phyloP scores from a whole-genome alignment of 2,888 invertebrate species.

The Ophonus ardosiacus region DNA sequence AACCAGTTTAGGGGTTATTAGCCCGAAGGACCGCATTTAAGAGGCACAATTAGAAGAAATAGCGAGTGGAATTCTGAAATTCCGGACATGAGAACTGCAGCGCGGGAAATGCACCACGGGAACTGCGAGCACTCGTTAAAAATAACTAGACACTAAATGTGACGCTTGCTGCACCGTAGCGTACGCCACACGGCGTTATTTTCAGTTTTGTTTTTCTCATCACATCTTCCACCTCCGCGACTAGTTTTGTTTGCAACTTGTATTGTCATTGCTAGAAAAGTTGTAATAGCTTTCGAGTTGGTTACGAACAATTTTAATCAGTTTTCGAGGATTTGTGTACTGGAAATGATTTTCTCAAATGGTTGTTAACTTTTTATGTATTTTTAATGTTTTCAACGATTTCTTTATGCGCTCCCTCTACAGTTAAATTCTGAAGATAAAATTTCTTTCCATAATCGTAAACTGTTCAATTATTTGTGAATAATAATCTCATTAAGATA shows the following conservation, averaged over 20 bases:
- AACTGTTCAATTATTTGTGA: conserved; percentile 9
- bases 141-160: conserved; percentile 54
- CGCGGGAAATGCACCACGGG: conserved; percentile 14
- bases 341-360: conserved; percentile 41
- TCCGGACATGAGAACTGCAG: conserved; percentile 13
- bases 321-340: conserved; percentile 36
- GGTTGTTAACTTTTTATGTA: conserved; percentile 20
- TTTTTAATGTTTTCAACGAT: conserved; percentile 12
- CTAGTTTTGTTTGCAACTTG: conserved; percentile 22
- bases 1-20: conserved; percentile 55
- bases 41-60: conserved; percentile 53
- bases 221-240: neutral
- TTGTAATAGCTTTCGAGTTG: conserved; percentile 35
- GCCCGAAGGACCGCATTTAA: conserved; percentile 33
- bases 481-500: neutral
- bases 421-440: neutral
- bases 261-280: conserved; percentile 30
- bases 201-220: conserved; percentile 20
- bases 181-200: neutral
- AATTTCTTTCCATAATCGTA: neutral
- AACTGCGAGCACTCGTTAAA: conserved; percentile 38
- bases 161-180: conserved; percentile 39
- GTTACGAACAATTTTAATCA: conserved; percentile 31
- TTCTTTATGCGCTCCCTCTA: neutral
- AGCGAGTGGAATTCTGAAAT: conserved; percentile 1